Evolutionary conservation across 2,113 vertebrate species (phyloP), one percentile per base, ranked within the genome.

Genomic region (Synchiropus splendidus): DNA sequence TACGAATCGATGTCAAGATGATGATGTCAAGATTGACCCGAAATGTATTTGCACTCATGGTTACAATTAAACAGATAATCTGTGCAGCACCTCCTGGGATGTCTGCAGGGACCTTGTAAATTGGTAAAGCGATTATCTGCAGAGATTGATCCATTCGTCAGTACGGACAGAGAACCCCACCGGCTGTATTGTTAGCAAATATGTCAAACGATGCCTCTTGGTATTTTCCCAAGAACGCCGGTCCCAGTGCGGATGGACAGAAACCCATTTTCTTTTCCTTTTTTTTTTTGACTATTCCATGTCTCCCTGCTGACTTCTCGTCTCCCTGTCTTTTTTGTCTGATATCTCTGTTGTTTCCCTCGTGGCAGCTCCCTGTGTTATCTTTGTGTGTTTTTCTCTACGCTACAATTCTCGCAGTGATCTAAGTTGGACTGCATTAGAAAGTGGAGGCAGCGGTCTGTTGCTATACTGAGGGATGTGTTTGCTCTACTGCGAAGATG

Each of bases 361-460:
- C 84, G 85, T 91, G 89, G 90, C 91, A 94, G 89, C 89, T 88
- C 87, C 88, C 89, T 92, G 83, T 94, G 92, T 96, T 94, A 90
- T 92, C 92, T 95, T 89, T 91, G 87, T 92, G 89, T 89, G 88
- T 92, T 93, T 92, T 87, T 87, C 85, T 89, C 88, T 87, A 81
- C 83, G 81, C 90, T 96, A 96, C 92, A 93, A 90, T 93, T 89
- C 90, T 89, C 83, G 87, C 90, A 89, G 85, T 92, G 94, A 95
- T 96, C 92, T 92, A 92, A 94, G 91, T 93, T 95, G 89, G 89
- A 88, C 88, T 87, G 91, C 89, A 88, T 96, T 92, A 91, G 88
- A 92, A 92, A 92, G 92, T 92, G 89, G 89, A 91, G 91, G 90
- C 91, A 96, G 91, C 90, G 95, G 93, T 94, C 91, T 94, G 89